Evolutionary conservation across 37 sponge, comb jelly and placozoan genomes (phyloP).

Genomic region (Hexactinellida sp.): DNA sequence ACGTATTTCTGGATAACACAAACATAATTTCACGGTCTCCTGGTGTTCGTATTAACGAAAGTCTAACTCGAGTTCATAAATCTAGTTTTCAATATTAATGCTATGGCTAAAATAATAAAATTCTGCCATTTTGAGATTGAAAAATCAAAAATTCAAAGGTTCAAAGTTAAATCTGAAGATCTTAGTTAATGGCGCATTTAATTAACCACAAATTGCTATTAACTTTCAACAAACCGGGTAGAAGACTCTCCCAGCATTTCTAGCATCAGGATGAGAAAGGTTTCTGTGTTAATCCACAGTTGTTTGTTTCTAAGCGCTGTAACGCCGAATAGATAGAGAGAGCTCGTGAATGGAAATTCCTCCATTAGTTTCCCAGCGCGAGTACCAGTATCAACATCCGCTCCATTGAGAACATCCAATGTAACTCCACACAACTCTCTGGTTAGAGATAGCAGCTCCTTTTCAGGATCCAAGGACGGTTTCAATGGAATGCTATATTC

Average conservation of each 20-base stretch:
- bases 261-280: neutral
- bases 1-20: too few species aligned
- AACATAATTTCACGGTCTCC: too few species aligned
- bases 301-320: constrained; percentile 6
- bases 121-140: too few species aligned
- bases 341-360: neutral
- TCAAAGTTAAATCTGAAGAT: too few species aligned
- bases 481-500: neutral
- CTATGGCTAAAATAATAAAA: too few species aligned
- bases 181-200: too few species aligned
- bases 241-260: constrained; percentile 5
- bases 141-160: too few species aligned
- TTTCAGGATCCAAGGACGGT: neutral
- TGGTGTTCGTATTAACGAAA: too few species aligned
- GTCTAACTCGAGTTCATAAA: too few species aligned
- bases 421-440: neutral
- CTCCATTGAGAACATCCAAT: neutral
- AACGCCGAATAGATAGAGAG: neutral
- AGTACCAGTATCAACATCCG: neutral
- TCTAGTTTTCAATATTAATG: too few species aligned
- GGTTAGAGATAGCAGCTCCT: neutral
- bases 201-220: too few species aligned
- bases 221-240: neutral
- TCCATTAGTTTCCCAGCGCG: neutral
- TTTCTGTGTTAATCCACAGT: neutral